These are phyloP conservation scores for Rhopalosiphum maidis DNA, from an alignment of 1,140 invertebrate species.

Conservation along the genomic window DNA sequence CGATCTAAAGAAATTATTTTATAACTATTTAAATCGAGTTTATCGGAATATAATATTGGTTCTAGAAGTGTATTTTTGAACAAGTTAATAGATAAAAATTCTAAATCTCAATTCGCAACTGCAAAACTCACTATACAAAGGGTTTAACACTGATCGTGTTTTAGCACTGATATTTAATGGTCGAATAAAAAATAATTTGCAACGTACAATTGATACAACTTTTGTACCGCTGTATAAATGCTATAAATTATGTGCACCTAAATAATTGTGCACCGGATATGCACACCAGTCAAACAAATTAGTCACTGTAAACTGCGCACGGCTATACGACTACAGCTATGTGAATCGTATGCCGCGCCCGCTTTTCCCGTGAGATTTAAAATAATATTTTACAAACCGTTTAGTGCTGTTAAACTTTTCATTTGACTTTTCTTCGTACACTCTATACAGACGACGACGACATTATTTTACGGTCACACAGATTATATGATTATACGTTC, in stretches of 20 bases:
- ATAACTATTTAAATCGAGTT: background rate
- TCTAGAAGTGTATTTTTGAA: background rate
- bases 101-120: background rate
- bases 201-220: background rate
- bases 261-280: constrained; percentile 1
- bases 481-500: background rate
- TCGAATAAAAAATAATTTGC: background rate
- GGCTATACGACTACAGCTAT: background rate
- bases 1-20: background rate
- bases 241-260: background rate
- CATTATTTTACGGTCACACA: background rate
- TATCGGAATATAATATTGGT: background rate
- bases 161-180: background rate
- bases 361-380: background rate
- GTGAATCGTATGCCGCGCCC: background rate
- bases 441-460: background rate
- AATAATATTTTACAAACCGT: background rate
- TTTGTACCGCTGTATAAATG: background rate
- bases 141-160: background rate
- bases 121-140: background rate
- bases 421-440: background rate
- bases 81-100: background rate
- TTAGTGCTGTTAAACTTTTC: background rate
- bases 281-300: background rate
- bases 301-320: background rate